These are phyloP conservation scores for Tetheella fluctuosa DNA, from an alignment of 2,888 invertebrate species.

Conservation along the genomic window DNA sequence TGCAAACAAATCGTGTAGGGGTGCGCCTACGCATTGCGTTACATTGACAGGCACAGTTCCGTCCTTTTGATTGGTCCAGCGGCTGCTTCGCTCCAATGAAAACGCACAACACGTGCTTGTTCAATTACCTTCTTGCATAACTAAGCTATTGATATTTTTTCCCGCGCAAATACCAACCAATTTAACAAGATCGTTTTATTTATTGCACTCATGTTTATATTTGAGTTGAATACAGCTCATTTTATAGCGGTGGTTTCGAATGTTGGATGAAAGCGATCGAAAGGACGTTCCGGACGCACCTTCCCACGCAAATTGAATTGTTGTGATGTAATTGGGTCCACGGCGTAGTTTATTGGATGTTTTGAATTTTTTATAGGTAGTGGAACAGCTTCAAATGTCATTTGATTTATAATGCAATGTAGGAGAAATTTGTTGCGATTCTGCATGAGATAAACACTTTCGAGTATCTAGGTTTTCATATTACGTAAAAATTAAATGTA, in stretches of 20 bases:
- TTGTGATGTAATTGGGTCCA: constrained; percentile 51
- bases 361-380: constrained; percentile 19
- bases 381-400: constrained; percentile 10
- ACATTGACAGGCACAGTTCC: constrained; percentile 75
- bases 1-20: constrained; percentile 52
- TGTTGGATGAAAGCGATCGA: constrained; percentile 58
- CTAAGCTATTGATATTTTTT: constrained; percentile 64
- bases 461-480: too few relatives aligned
- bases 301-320: constrained; percentile 72
- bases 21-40: constrained; percentile 76
- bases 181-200: constrained; percentile 32
- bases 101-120: constrained; percentile 50
- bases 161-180: constrained; percentile 58
- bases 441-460: neutral
- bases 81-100: constrained; percentile 67
- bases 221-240: constrained; percentile 36
- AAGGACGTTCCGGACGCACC: constrained; percentile 59
- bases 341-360: constrained; percentile 32
- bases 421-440: neutral
- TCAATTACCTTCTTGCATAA: constrained; percentile 68
- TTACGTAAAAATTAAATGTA: too few relatives aligned
- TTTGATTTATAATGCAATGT: constrained; percentile 11
- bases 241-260: constrained; percentile 39
- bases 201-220: constrained; percentile 27
- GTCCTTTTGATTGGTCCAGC: constrained; percentile 68